phyloP scores from a whole-genome alignment of 2,113 vertebrate species.

The Ptyas mucosa region DNA sequence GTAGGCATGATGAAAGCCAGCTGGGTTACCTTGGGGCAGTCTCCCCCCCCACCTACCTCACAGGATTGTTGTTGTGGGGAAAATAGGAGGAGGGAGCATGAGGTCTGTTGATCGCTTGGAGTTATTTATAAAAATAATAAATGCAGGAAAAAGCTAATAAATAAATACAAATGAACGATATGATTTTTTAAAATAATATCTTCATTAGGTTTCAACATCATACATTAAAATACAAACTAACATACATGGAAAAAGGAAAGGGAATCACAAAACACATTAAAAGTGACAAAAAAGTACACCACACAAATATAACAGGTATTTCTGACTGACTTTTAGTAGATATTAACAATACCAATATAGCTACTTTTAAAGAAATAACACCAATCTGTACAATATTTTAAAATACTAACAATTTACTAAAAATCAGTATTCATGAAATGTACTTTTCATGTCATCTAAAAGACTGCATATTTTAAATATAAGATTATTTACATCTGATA shows the following conservation, averaged over 20 bases:
- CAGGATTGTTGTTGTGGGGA: background rate
- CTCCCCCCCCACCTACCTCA: background rate
- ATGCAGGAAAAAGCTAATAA: background rate
- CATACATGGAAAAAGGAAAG: background rate
- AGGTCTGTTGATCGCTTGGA: background rate
- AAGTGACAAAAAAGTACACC: background rate
- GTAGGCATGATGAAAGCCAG: background rate
- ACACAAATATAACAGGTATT: background rate
- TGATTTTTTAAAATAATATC: background rate
- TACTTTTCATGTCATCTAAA: background rate
- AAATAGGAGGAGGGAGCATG: too few species aligned
- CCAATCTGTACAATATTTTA: background rate
- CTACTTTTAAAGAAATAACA: background rate
- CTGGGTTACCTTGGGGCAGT: too few species aligned
- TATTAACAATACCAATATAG: background rate
- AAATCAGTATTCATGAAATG: background rate
- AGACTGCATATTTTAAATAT: background rate
- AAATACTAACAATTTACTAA: background rate
- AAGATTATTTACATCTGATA: background rate
- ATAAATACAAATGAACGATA: background rate
- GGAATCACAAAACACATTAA: background rate
- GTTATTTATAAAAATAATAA: background rate
- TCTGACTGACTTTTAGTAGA: background rate
- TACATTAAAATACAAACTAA: background rate
- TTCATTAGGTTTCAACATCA: background rate